Evolutionary conservation across 2,797 vertebrate species (phyloP).

Genomic region (Macrochelys suwanniensis): DNA sequence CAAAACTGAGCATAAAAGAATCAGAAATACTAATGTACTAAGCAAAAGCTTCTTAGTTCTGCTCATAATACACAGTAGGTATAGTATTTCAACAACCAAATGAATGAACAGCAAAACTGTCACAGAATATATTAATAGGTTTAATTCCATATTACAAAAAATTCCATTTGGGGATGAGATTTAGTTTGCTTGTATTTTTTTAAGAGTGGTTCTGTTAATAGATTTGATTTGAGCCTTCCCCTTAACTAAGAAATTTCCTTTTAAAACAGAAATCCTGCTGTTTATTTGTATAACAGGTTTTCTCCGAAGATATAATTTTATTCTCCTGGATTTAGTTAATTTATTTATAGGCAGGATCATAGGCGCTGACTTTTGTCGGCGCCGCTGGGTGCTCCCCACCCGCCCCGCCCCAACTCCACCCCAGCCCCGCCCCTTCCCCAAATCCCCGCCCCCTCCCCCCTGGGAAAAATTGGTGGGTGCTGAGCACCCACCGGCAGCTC

Average conservation of each 20-base stretch:
- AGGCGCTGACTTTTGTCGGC: too few relatives aligned
- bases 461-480: too few relatives aligned
- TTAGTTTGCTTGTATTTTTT: neutral
- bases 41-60: constrained; percentile 26
- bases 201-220: neutral
- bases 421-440: too few relatives aligned
- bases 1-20: constrained; percentile 8
- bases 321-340: constrained; percentile 12
- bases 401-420: too few relatives aligned
- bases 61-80: neutral
- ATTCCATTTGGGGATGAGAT: neutral
- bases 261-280: neutral
- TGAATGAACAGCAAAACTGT: neutral
- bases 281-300: neutral
- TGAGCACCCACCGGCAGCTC: too few relatives aligned
- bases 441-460: too few relatives aligned
- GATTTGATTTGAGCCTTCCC: neutral
- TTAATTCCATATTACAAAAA: neutral
- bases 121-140: neutral
- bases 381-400: too few relatives aligned
- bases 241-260: neutral
- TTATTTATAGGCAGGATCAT: neutral
- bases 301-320: neutral
- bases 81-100: neutral
- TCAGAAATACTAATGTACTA: constrained; percentile 4